Evolutionary conservation across 1,140 invertebrate species (phyloP).

Genomic region (Euschistus heros): DNA sequence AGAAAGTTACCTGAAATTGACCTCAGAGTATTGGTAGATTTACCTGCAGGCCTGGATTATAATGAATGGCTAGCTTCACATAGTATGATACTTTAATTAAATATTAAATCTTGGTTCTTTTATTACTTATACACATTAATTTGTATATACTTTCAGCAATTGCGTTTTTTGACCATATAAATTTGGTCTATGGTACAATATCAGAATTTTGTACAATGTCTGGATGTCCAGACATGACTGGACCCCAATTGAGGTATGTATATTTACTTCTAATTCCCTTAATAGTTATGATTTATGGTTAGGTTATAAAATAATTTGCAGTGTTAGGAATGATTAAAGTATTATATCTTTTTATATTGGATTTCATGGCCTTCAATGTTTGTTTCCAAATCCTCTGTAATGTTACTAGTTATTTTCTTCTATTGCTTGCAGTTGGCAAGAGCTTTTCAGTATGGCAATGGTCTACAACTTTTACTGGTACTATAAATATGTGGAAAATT

Average conservation of each 20-base stretch:
- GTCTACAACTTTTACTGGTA: no score
- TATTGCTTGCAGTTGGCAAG: no score
- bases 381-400: no score
- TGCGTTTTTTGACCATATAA: conserved; percentile 96
- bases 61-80: conserved; percentile 98
- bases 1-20: conserved; percentile 85
- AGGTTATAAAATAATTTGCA: no score
- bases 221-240: conserved; percentile 89
- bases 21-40: conserved; percentile 80
- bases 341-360: no score
- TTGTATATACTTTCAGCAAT: conserved; percentile 54
- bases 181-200: conserved; percentile 92
- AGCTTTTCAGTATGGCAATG: no score
- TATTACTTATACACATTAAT: background rate
- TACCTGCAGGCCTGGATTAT: conserved; percentile 87
- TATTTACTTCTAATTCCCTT: no score
- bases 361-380: no score
- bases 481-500: no score
- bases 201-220: conserved; percentile 95
- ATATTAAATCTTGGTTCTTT: conserved; percentile 9
- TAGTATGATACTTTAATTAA: conserved; percentile 53
- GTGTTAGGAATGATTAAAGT: no score
- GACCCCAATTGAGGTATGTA: conserved; percentile 73
- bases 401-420: no score
- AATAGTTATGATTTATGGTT: no score